Evolutionary conservation across 2,888 invertebrate species (phyloP), one percentile per base, ranked within the genome.

Genomic region (Ectemnius lituratus): DNA sequence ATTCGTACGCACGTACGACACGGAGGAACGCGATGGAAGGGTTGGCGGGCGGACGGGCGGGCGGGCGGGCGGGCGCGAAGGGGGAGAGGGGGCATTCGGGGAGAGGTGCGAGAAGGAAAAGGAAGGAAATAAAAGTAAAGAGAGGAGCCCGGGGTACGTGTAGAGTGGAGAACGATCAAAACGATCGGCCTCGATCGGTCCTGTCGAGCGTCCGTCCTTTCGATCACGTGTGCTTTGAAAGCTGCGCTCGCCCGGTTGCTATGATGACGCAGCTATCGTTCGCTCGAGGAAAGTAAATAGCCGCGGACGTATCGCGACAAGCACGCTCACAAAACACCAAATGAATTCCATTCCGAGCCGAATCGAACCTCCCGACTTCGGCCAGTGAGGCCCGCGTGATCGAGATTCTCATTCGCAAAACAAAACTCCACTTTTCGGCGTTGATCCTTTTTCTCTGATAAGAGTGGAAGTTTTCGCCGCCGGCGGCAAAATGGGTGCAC

Each of bases 1-100:
- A 83, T 82, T 82, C 77, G 79, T 81, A 82, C 83, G 82, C 82
- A 83, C 82, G 82, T 82, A 82, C 79, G 83, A 81, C 77, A 82
- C 79, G 83, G 75, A 80, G 82, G 80, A 79, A 82, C 74, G 78
- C 82, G 67, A 72, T 16, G 59, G 46, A 23, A 58, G 18, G 58
- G 63, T 60, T 18, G 56, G 45, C 4, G 14, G 52, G 14, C 16
- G 52, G 49, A 47, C 5, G 2, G 57, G 47, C 23, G 23, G n/a
- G 49, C 49, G 49, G 6, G 14, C 16, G 52, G 49, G 61, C 5
- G 2, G 57, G 47, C 23, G 23, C 23, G 23, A 23, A 23, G 2
- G 23, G 23, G 23, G 23, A 23, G 2, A 3, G 23, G 23, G 23
- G 20, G 20, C 20, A 2, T 20, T 20, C 20, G 49, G 68, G 70